Percentiles rank a stretch among this genome's conserved stretches.
These are phyloP conservation scores for Thyatira batis DNA, from an alignment of 2,888 invertebrate genomes.

Conservation along the genomic window DNA sequence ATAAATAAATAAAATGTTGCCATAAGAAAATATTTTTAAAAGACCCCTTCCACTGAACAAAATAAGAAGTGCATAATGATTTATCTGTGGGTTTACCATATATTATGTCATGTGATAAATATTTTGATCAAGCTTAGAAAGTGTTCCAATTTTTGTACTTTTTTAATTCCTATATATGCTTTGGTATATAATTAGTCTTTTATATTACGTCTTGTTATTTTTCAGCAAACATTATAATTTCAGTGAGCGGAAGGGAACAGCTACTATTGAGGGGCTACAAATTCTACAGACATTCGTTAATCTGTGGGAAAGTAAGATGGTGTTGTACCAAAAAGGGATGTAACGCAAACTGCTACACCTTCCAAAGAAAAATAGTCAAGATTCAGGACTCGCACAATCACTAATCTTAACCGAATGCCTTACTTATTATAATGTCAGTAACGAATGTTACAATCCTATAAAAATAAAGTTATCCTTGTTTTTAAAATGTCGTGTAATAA, in stretches of 20 bases:
- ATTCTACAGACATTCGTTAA: constrained; percentile 7
- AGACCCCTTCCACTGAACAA: no score
- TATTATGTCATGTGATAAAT: no score
- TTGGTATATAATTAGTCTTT: background rate
- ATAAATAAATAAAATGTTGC: no score
- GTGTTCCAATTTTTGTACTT: no score
- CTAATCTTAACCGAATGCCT: background rate
- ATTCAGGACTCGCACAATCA: constrained; percentile 9
- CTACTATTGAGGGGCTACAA: constrained; percentile 5
- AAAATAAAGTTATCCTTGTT: background rate
- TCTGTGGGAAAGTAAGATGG: constrained; percentile 27
- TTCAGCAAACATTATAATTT: background rate
- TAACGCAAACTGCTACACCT: constrained; percentile 31
- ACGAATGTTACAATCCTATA: background rate
- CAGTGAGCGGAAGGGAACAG: constrained; percentile 1
- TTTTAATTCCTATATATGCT: no score
- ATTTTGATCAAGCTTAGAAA: no score
- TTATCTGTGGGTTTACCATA: no score
- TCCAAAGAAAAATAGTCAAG: constrained; percentile 14
- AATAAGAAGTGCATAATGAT: no score
- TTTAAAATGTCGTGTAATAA: background rate
- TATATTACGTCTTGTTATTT: background rate
- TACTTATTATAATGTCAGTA: background rate
- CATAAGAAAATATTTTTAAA: no score
- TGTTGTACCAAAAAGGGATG: constrained; percentile 36